A percentile compares a stretch with the other conserved stretches of the same genome.
phyloP scores from a whole-genome alignment of 2,797 vertebrate genomes.

The Phrynocephalus forsythii region DNA sequence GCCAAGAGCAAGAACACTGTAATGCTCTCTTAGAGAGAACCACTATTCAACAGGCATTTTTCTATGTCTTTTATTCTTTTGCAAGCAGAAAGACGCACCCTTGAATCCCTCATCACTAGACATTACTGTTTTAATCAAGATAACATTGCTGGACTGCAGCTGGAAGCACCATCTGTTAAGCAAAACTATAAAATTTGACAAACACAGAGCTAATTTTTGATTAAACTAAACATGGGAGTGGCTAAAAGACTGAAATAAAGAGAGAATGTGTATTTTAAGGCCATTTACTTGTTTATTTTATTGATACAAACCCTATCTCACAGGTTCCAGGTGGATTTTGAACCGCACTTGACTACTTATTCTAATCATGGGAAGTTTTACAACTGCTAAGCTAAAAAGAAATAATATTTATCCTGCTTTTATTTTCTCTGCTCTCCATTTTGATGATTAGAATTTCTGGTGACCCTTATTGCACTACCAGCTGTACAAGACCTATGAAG shows the following conservation, averaged over 20 bases:
- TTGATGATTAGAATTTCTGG: slow-evolving; percentile 5
- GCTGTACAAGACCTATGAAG: neutral
- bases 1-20: neutral
- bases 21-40: neutral
- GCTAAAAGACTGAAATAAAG: neutral
- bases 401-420: neutral
- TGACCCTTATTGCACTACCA: slow-evolving; percentile 18
- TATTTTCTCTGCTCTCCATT: neutral
- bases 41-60: neutral
- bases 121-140: neutral
- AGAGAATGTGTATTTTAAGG: neutral
- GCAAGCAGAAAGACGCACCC: neutral
- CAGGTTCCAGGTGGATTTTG: neutral
- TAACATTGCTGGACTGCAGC: neutral
- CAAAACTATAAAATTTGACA: neutral
- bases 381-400: neutral
- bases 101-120: neutral
- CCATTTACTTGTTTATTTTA: neutral
- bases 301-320: neutral
- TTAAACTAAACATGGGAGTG: neutral
- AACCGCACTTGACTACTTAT: neutral
- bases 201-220: neutral
- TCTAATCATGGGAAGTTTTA: slow-evolving; percentile 7
- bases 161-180: neutral
- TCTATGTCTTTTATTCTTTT: neutral